Evolutionary conservation across 1,140 invertebrate genomes (phyloP).

Genomic region (Semibalanus balanoides): DNA sequence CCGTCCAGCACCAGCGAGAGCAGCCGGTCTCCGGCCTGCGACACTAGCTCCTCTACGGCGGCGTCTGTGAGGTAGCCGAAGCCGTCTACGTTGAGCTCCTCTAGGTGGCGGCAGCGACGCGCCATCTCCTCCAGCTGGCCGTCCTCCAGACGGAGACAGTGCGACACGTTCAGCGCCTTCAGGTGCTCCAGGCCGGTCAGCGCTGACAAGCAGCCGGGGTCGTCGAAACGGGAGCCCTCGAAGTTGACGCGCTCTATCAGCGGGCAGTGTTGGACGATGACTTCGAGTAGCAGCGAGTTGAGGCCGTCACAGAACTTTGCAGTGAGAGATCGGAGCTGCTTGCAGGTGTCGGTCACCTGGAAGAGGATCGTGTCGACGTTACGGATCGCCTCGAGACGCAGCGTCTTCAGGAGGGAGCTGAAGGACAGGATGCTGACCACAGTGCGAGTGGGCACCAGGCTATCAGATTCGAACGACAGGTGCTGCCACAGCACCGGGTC

Average conservation of each 20-base stretch:
- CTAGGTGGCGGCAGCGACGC: constrained; percentile 14
- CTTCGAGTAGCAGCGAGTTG: constrained; percentile 8
- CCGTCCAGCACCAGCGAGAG: constrained; percentile 19
- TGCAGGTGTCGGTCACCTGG: constrained; percentile 11
- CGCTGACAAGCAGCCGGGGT: constrained; percentile 9
- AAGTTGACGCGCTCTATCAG: constrained; percentile 13
- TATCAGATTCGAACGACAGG: background rate
- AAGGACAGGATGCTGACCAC: background rate
- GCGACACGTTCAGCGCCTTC: constrained; percentile 18
- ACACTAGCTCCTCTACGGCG: constrained; percentile 15
- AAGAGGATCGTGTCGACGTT: constrained; percentile 3
- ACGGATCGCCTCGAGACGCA: background rate
- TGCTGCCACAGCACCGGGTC: background rate
- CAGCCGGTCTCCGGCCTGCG: constrained; percentile 11
- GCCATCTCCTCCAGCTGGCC: constrained; percentile 15
- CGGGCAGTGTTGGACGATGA: constrained; percentile 13
- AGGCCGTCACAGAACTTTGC: constrained; percentile 15
- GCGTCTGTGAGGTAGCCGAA: constrained; percentile 17
- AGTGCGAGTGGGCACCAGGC: background rate
- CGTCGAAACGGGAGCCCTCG: constrained; percentile 12
- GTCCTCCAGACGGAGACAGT: constrained; percentile 17
- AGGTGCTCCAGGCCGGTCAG: constrained; percentile 14
- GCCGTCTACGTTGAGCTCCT: constrained; percentile 21
- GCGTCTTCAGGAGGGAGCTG: background rate
- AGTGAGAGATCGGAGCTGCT: constrained; percentile 11